phyloP scores from a whole-genome alignment of 2,797 vertebrate species.

The Acropternis orthonyx region DNA sequence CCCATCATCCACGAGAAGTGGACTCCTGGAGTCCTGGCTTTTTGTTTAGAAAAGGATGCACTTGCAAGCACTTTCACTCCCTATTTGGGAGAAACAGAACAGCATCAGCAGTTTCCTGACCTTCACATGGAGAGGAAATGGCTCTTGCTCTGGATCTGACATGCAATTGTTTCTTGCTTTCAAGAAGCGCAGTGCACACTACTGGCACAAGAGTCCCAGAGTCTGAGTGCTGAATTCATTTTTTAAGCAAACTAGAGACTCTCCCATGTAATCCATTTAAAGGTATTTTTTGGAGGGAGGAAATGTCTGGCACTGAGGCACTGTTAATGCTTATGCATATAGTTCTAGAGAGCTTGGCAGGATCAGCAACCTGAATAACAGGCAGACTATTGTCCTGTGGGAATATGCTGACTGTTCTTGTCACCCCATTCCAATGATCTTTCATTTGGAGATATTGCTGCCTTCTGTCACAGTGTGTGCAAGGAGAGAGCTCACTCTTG shows the following conservation, averaged over 20 bases:
- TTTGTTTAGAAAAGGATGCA: not conserved
- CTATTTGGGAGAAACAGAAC: not conserved
- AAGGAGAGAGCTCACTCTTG: not conserved
- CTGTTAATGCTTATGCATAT: not conserved
- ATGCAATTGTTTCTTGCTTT: not conserved
- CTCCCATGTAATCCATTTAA: not conserved
- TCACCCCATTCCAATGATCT: not conserved
- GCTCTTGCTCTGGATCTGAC: not conserved
- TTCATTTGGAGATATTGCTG: conserved; percentile 15
- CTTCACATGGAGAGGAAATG: not conserved
- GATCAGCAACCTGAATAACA: not conserved
- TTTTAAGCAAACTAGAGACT: not conserved
- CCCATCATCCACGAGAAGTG: not conserved
- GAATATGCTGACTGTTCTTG: conserved; percentile 18
- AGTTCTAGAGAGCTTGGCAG: not conserved
- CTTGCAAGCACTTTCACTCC: not conserved
- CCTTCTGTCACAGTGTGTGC: not conserved
- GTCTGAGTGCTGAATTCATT: not conserved
- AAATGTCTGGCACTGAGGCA: not conserved
- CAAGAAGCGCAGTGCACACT: not conserved
- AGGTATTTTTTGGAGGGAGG: not conserved
- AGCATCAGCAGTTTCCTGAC: not conserved
- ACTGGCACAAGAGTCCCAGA: not conserved
- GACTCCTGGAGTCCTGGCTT: not conserved
- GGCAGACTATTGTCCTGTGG: not conserved